Percentiles rank a stretch among this genome's conserved stretches.
phyloP scores from a whole-genome alignment of 2,888 invertebrate genomes.

The Epistrophe grossulariae region DNA sequence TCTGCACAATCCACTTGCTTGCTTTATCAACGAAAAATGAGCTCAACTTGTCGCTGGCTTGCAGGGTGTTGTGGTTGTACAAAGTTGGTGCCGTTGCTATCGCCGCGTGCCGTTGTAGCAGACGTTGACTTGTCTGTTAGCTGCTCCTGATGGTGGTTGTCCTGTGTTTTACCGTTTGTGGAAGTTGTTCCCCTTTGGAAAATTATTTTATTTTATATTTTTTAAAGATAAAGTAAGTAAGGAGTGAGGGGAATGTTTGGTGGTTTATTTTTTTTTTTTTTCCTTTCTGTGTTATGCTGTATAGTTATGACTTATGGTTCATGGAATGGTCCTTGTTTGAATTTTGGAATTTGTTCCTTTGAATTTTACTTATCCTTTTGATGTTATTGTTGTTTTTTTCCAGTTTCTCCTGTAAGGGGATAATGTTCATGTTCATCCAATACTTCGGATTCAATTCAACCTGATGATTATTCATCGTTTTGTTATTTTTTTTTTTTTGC shows the following conservation, averaged over 20 bases:
- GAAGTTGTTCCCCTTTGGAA: slow-evolving; percentile 2
- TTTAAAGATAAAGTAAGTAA: not conserved
- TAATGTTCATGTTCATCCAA: slow-evolving; percentile 41
- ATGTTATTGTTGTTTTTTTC: not conserved
- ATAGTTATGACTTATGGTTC: no score
- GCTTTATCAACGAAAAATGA: no score
- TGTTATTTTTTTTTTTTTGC: not conserved
- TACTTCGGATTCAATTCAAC: slow-evolving; percentile 14
- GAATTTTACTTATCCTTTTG: not conserved
- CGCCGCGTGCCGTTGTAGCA: not conserved
- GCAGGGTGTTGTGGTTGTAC: not conserved
- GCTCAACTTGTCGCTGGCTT: not conserved
- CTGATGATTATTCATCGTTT: slow-evolving; percentile 24
- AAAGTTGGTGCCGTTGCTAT: not conserved
- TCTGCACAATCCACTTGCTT: slow-evolving; percentile 28
- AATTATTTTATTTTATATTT: not conserved
- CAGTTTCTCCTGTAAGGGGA: slow-evolving; percentile 4
- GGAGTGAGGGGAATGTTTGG: not conserved
- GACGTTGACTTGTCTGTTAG: not conserved
- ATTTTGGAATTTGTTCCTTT: slow-evolving; percentile 10
- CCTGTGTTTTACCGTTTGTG: slow-evolving; percentile 10
- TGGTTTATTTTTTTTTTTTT: not conserved
- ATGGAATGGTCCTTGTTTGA: slow-evolving; percentile 39
- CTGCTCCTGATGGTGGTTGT: not conserved
- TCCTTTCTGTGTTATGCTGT: slow-evolving; percentile 12